Percentiles rank a stretch among this genome's conserved stretches.
phyloP scores from a whole-genome alignment of 2,113 vertebrate genomes.

The Candoia aspera region DNA sequence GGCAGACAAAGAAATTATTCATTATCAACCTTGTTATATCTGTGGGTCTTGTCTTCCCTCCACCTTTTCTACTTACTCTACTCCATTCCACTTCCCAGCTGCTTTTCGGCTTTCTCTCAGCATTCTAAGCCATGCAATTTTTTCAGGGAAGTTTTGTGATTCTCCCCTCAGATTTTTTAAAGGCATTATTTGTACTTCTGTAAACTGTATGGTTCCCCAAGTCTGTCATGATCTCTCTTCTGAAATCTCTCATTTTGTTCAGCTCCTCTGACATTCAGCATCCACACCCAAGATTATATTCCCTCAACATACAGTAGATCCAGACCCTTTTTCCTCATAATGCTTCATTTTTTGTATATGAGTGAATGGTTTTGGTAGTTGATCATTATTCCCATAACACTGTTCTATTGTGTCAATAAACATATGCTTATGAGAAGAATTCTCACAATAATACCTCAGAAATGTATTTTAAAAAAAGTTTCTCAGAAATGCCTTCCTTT shows the following conservation, averaged over 20 bases:
- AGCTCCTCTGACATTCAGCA: neutral
- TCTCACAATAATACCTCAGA: neutral
- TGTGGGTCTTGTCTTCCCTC: neutral
- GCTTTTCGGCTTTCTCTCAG: neutral
- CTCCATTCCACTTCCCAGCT: neutral
- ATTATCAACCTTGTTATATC: neutral
- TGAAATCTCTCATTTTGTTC: neutral
- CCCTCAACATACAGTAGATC: neutral
- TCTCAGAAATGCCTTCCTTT: neutral
- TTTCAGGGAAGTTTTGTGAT: neutral
- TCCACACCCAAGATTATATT: neutral
- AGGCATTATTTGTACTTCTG: neutral
- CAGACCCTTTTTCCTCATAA: neutral
- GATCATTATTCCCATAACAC: neutral
- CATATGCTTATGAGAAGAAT: neutral
- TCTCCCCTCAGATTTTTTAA: neutral
- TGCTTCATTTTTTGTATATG: neutral
- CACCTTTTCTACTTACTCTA: neutral
- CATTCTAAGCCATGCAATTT: neutral
- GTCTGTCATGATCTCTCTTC: neutral
- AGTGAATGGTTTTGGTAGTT: neutral
- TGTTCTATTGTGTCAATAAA: neutral
- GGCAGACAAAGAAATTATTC: neutral
- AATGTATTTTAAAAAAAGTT: neutral
- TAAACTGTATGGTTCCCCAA: neutral